These are phyloP conservation scores for Cheilosia vernalis DNA, from an alignment of 2,888 invertebrate genomes.

Conservation along the genomic window DNA sequence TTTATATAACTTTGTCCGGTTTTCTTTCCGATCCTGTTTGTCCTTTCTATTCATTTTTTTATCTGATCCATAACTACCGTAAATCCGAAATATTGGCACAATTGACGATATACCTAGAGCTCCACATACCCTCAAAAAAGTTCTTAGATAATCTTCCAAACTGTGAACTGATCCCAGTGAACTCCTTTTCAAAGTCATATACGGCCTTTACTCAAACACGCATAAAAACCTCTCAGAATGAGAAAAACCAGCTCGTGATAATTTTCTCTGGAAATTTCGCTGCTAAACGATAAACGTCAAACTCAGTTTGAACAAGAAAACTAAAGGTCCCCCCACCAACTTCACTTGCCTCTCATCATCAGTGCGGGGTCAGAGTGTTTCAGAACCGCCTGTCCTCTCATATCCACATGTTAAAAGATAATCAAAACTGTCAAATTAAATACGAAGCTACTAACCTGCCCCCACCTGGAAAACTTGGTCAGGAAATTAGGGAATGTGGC, in stretches of 20 bases:
- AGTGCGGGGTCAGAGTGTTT: slow-evolving; percentile 31
- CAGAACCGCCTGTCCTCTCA: neutral
- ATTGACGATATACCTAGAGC: too few species aligned
- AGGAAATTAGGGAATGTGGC: slow-evolving; percentile 46
- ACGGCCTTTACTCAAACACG: neutral
- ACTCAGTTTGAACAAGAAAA: slow-evolving; percentile 24
- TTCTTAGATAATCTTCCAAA: too few species aligned
- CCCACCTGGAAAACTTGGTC: slow-evolving; percentile 49
- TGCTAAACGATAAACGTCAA: slow-evolving; percentile 29
- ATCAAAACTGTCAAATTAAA: slow-evolving; percentile 72
- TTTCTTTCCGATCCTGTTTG: too few species aligned
- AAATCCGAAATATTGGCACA: too few species aligned
- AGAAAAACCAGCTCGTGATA: neutral
- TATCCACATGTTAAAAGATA: slow-evolving; percentile 49
- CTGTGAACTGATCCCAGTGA: too few species aligned
- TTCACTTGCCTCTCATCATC: slow-evolving; percentile 18
- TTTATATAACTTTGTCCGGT: too few species aligned
- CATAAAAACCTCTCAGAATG: neutral
- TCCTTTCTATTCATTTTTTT: too few species aligned
- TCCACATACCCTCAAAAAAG: too few species aligned
- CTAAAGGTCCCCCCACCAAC: neutral
- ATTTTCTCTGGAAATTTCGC: neutral
- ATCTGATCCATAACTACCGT: too few species aligned
- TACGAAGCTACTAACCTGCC: slow-evolving; percentile 19
- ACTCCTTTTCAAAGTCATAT: too few species aligned